Base-by-base conservation (phyloP, 2,797 vertebrate genomes). In the Menidia menidia region DNA sequence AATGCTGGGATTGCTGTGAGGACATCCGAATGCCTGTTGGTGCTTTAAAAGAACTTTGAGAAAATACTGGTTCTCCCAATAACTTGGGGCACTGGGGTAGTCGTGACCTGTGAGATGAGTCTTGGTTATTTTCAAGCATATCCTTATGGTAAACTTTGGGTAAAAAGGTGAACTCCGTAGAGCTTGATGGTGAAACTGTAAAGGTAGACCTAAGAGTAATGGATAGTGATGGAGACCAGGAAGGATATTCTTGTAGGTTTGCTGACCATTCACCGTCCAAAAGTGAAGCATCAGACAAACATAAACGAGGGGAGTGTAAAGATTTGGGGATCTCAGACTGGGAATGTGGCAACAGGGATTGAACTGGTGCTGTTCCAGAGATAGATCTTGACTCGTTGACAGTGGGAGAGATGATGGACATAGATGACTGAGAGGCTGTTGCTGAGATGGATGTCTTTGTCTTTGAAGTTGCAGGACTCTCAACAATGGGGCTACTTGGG, bases 161-260 rank as follows among this genome's bases (percentile, higher is more conserved):
- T 47, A 89, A 59, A 32, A 82, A 62, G 44, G 67, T 13, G 16
- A 60, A 66, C 25, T 84, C 61, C 18, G 60, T 35, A 11, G 88
- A 87, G 71, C 65, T 65, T 62, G 69, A 73, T 60, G 82, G 77
- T 14, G 77, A 87, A 53, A 88, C 18, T 10, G 68, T 79, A 68
- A 86, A 84, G 0, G 87, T 88, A 32, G 83, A 89, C 60, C 84
- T 75, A 9, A 89, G 71, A n/a, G 73, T 42, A 54, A 43, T 41
- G 19, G 64, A 25, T n/a, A 4, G 18, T 48, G 69, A 67, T 45
- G 75, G 63, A 75, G 73, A 74, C 25, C 48, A 45, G 31, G 42
- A 62, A 11, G 33, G 19, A 68, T 51, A 25, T 9, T 69, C 67
- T 35, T 73, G 54, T 52, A 60, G 63, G 45, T 67, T 19, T 48